Evolutionary conservation across 2,888 invertebrate species (phyloP).

Genomic region (Cantharis rufa): DNA sequence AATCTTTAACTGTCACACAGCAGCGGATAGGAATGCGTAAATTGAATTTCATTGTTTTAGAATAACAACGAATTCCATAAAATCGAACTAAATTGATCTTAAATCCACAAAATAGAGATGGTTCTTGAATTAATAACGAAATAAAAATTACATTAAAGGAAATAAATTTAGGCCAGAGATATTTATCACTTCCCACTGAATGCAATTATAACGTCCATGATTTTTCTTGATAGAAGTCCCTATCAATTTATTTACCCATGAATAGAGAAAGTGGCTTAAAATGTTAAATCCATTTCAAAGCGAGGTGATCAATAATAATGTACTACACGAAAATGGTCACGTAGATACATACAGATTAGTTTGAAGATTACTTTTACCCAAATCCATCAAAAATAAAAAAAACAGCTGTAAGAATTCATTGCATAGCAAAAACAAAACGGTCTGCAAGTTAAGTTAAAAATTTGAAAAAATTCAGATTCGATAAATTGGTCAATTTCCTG

Average conservation of each 20-base stretch:
- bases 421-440: not conserved
- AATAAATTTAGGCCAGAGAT: not conserved
- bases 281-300: not conserved
- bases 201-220: not conserved
- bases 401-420: not conserved
- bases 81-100: not conserved
- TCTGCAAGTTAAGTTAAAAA: not conserved
- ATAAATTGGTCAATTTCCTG: not conserved
- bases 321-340: not conserved
- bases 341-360: not conserved
- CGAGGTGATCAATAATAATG: not conserved
- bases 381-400: not conserved
- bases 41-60: constrained; percentile 29
- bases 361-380: not conserved
- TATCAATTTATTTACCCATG: not conserved
- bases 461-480: not conserved
- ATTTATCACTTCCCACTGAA: not conserved
- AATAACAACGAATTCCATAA: not conserved
- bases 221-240: not conserved
- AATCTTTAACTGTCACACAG: constrained; percentile 27
- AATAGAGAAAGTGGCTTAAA: not conserved
- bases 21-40: constrained; percentile 17
- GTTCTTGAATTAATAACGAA: not conserved
- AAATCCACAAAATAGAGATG: not conserved
- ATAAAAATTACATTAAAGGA: not conserved